Evolutionary conservation across 2,797 vertebrate genomes (phyloP).

Genomic region (Girardinus metallicus): DNA sequence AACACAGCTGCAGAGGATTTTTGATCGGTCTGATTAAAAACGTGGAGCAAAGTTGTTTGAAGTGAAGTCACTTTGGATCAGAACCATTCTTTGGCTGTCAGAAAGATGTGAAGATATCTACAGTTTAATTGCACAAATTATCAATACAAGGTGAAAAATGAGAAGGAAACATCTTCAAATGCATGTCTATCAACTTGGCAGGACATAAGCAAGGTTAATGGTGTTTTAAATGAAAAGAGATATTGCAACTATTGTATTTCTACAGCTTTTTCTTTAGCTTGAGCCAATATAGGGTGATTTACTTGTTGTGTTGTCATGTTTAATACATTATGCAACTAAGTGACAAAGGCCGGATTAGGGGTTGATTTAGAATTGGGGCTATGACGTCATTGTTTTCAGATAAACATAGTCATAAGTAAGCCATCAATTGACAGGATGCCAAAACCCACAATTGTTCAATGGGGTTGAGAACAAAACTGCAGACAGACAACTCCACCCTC

Average conservation of each 20-base stretch:
- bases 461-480: neutral
- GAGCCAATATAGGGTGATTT: neutral
- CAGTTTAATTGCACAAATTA: slow-evolving; percentile 11
- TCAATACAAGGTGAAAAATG: slow-evolving; percentile 21
- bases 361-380: neutral
- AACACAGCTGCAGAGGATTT: slow-evolving; percentile 40
- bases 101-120: slow-evolving; percentile 32
- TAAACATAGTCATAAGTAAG: neutral
- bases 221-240: neutral
- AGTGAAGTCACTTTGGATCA: slow-evolving; percentile 47
- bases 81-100: slow-evolving; percentile 32
- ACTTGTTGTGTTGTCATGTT: neutral
- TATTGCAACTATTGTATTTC: neutral
- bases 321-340: neutral
- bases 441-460: neutral
- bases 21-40: slow-evolving; percentile 17
- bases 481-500: neutral
- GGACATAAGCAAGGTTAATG: neutral
- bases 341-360: neutral
- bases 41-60: slow-evolving; percentile 24
- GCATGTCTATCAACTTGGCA: neutral
- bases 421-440: neutral
- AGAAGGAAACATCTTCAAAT: slow-evolving; percentile 12
- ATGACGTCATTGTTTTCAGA: neutral
- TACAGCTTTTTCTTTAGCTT: neutral